These are phyloP conservation scores for Lordiphosa mommai DNA, from an alignment of 1,140 invertebrate genomes.

Conservation along the genomic window DNA sequence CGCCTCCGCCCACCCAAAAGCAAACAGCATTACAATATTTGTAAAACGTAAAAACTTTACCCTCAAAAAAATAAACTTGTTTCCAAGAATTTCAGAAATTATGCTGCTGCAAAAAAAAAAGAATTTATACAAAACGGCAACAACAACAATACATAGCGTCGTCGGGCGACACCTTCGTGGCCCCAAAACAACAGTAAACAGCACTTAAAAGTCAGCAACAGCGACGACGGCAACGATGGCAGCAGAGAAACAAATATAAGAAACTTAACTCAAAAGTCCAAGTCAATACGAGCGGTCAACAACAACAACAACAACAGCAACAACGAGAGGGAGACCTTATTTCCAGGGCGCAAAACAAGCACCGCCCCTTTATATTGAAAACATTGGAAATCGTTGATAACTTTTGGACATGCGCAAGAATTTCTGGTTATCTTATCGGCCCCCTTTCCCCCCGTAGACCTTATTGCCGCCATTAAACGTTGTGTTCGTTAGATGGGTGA, in stretches of 20 bases:
- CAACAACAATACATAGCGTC: slow-evolving; percentile 45
- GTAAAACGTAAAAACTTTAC: slow-evolving; percentile 64
- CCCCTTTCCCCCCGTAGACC: background rate
- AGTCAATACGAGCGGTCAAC: slow-evolving; percentile 75
- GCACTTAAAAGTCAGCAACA: slow-evolving; percentile 68
- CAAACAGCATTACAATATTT: slow-evolving; percentile 67
- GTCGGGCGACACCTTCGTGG: slow-evolving; percentile 73
- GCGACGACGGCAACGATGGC: slow-evolving; percentile 23
- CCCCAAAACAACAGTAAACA: slow-evolving; percentile 76
- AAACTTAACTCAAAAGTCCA: slow-evolving; percentile 77
- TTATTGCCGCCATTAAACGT: slow-evolving; percentile 60
- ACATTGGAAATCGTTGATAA: slow-evolving; percentile 73
- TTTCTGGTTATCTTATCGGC: slow-evolving; percentile 57
- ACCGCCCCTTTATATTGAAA: slow-evolving; percentile 76
- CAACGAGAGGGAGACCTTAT: slow-evolving; percentile 12
- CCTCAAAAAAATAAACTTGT: slow-evolving; percentile 2
- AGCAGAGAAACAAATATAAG: slow-evolving; percentile 69
- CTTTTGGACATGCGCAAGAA: slow-evolving; percentile 54
- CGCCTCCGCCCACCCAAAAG: slow-evolving; percentile 10
- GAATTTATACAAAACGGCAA: slow-evolving; percentile 13
- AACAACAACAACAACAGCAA: slow-evolving; percentile 33
- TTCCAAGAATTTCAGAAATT: slow-evolving; percentile 10
- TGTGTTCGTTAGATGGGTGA: slow-evolving; percentile 5
- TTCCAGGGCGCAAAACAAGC: slow-evolving; percentile 47
- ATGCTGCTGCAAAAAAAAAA: slow-evolving; percentile 14